phyloP scores from a whole-genome alignment of 2,888 invertebrate genomes.

The Physocephala rufipes region DNA sequence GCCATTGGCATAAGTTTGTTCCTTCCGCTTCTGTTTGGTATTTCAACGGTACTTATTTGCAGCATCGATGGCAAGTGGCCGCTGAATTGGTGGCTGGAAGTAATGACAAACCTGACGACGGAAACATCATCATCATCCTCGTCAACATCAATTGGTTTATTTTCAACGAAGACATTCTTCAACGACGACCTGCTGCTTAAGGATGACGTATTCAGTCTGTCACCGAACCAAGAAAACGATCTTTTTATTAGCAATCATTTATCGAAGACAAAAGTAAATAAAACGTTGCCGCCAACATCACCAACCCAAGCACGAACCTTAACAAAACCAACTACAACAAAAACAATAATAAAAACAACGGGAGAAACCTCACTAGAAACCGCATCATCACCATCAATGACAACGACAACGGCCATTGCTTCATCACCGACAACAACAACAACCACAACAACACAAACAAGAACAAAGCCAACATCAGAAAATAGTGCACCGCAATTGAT shows the following conservation, averaged over 20 bases:
- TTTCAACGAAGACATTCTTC: conserved; percentile 17
- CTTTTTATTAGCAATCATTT: conserved; percentile 58
- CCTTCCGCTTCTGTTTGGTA: conserved; percentile 63
- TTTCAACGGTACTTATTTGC: conserved; percentile 64
- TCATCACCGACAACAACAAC: conserved; percentile 42
- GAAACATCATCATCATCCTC: conserved; percentile 35
- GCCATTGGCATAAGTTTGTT: conserved; percentile 66
- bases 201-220: conserved; percentile 40
- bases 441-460: too few species aligned
- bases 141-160: conserved; percentile 21
- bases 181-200: conserved; percentile 34
- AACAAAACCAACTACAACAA: conserved; percentile 47
- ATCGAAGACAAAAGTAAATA: conserved; percentile 49
- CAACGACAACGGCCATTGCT: conserved; percentile 30
- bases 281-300: conserved; percentile 29
- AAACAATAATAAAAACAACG: conserved; percentile 12
- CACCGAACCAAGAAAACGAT: conserved; percentile 36
- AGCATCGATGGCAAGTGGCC: conserved; percentile 66
- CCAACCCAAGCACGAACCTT: conserved; percentile 27
- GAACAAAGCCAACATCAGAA: too few species aligned
- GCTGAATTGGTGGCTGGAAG: conserved; percentile 73
- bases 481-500: neutral
- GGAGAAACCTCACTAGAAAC: conserved; percentile 30
- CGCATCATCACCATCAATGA: conserved; percentile 28
- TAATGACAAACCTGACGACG: conserved; percentile 46